A percentile compares a stretch with the other conserved stretches of the same genome.
These are phyloP conservation scores for Halictus ligatus DNA, from an alignment of 2,888 invertebrate genomes.

Conservation along the genomic window DNA sequence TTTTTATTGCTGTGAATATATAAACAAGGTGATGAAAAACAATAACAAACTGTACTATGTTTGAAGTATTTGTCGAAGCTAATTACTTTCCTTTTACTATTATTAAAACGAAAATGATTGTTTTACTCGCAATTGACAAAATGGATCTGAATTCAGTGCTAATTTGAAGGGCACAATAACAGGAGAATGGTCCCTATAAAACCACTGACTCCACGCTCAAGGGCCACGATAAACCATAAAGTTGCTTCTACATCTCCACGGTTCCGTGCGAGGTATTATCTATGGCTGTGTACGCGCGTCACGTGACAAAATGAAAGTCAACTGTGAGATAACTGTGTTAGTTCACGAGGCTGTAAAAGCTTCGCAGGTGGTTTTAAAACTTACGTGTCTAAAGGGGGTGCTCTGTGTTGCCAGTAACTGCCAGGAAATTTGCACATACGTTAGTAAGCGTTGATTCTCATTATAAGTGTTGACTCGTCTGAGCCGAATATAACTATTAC, in stretches of 20 bases:
- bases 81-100: background rate
- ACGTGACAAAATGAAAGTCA: constrained; percentile 31
- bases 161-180: background rate
- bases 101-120: background rate
- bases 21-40: background rate
- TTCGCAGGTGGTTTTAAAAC: constrained; percentile 71
- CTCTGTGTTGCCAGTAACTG: constrained; percentile 16
- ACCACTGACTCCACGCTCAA: background rate
- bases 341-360: constrained; percentile 75
- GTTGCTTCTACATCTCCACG: constrained; percentile 10
- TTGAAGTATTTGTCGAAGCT: background rate
- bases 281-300: constrained; percentile 17
- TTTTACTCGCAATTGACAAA: background rate
- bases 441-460: background rate
- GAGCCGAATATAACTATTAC: background rate
- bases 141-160: background rate
- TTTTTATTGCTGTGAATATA: too few relatives aligned
- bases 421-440: constrained; percentile 15
- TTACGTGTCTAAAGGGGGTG: constrained; percentile 57
- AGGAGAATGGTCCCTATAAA: background rate
- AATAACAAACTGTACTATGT: background rate
- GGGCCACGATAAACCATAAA: constrained; percentile 49
- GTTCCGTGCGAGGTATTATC: constrained; percentile 3
- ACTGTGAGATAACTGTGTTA: constrained; percentile 59
- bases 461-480: background rate